phyloP scores from a whole-genome alignment of 2,888 invertebrate genomes.

The Drosophila pseudotalamancana region DNA sequence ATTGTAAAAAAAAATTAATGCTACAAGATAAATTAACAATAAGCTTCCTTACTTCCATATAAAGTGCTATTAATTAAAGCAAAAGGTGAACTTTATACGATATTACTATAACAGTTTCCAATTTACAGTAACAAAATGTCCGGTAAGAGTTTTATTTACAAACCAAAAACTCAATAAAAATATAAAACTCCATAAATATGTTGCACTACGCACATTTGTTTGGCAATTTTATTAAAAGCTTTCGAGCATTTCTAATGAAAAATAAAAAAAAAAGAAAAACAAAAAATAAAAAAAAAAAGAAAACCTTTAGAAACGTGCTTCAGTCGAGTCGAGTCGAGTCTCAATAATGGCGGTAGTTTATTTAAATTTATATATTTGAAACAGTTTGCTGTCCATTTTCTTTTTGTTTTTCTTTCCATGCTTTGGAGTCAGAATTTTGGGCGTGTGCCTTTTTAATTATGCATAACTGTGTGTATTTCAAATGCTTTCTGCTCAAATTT shows the following conservation, averaged over 20 bases:
- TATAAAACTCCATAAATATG: conserved; percentile 51
- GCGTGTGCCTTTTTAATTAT: conserved; percentile 60
- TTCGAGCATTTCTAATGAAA: conserved; percentile 61
- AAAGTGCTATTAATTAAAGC: no score
- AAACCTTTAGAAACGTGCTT: conserved; percentile 59
- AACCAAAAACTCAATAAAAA: conserved; percentile 46
- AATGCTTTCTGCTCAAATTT: conserved; percentile 39
- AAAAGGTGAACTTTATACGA: no score
- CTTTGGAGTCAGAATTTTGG: conserved; percentile 37
- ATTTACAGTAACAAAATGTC: no score
- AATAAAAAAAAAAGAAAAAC: no score
- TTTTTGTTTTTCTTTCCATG: background rate
- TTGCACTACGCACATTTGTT: conserved; percentile 45
- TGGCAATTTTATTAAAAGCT: conserved; percentile 64
- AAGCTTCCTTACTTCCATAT: no score
- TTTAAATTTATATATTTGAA: conserved; percentile 54
- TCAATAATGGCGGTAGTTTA: conserved; percentile 50
- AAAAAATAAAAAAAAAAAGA: no score
- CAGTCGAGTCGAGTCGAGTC: conserved; percentile 49
- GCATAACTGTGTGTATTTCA: conserved; percentile 58
- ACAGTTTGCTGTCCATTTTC: conserved; percentile 12
- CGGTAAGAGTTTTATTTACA: conserved; percentile 38
- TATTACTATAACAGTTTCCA: no score
- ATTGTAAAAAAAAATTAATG: no score
- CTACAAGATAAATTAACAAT: no score